Evolutionary conservation across 1,140 invertebrate genomes (phyloP), one percentile per base, ranked within the genome.

Genomic region (Maniola jurtina): DNA sequence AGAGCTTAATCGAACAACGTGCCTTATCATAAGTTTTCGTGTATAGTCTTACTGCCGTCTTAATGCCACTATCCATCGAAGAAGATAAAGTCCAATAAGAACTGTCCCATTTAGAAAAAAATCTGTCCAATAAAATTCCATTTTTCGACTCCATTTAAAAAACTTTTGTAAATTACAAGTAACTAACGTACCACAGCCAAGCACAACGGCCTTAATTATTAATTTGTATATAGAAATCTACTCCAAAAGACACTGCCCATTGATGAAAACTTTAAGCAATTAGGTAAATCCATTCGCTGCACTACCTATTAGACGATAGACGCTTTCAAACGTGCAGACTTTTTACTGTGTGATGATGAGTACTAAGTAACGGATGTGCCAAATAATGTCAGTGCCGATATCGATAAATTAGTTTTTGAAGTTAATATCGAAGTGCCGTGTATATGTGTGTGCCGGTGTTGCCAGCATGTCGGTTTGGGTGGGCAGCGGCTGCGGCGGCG

Each of bases 391-490:
- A 68, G 59, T 54, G 59, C 15, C 6, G 35, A 15, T 40, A 38
- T 33, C 16, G 35, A 14, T 14, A 52, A 63, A 57, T 56, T 45
- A 47, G 52, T 54, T 61, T 56, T 48, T 55, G 14, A 55, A 35
- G 38, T 47, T 52, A 40, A 47, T 33, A 66, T 38, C 58, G 33
- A 42, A 57, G 50, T 58, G 65, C 42, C 57, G 66, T 64, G 80
- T 88, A 85, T 80, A 87, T 88, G 85, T 57, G 55, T 57, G 55
- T 57, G 55, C 36, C 36, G 8, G 80, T 88, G 77, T 79, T 82
- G 73, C 67, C 36, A 76, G 70, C 54, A 80, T 92, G 91, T 87
- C 89, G 36, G 73, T 91, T 62, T 91, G 90, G 90, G 80, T 89
- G 84, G 84, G 83, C n/a, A n/a, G n/a, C n/a, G n/a, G n/a, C n/a